Percentiles rank a stretch among this genome's conserved stretches.
phyloP scores from a whole-genome alignment of 1,140 invertebrate species.

The Meloidogyne chitwoodi region DNA sequence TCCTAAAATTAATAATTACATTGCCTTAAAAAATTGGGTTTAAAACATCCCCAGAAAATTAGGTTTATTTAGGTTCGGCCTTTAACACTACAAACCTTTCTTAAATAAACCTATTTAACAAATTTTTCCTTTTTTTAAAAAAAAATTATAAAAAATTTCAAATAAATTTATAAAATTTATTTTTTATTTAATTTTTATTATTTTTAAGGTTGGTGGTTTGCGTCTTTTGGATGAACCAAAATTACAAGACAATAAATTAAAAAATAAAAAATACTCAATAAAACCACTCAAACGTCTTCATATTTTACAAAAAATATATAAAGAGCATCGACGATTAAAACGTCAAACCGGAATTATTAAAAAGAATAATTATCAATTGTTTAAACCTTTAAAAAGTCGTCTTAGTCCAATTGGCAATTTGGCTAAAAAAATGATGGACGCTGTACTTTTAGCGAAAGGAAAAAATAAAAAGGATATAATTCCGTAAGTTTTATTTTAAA shows the following conservation, averaged over 20 bases:
- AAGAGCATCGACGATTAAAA: neutral
- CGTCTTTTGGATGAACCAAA: neutral
- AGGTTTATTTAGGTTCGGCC: no score
- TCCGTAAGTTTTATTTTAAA: conserved; percentile 15
- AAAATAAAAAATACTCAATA: neutral
- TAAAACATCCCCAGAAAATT: no score
- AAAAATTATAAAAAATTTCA: no score
- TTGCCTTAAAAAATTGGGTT: no score
- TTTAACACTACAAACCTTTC: no score
- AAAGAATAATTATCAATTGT: conserved; percentile 20
- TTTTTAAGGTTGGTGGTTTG: conserved; percentile 9
- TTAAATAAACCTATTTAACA: no score
- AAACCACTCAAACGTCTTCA: neutral
- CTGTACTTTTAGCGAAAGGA: conserved; percentile 15
- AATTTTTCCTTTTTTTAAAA: no score
- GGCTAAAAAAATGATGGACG: conserved; percentile 24
- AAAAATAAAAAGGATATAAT: conserved; percentile 19
- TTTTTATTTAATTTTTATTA: neutral
- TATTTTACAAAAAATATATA: neutral
- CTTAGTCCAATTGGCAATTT: conserved; percentile 24
- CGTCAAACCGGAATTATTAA: conserved; percentile 9
- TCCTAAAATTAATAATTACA: no score
- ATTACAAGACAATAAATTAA: neutral
- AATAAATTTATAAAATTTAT: no score
- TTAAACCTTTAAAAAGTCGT: conserved; percentile 4